phyloP scores from a whole-genome alignment of 2,797 vertebrate species.

The Myotis myotis region DNA sequence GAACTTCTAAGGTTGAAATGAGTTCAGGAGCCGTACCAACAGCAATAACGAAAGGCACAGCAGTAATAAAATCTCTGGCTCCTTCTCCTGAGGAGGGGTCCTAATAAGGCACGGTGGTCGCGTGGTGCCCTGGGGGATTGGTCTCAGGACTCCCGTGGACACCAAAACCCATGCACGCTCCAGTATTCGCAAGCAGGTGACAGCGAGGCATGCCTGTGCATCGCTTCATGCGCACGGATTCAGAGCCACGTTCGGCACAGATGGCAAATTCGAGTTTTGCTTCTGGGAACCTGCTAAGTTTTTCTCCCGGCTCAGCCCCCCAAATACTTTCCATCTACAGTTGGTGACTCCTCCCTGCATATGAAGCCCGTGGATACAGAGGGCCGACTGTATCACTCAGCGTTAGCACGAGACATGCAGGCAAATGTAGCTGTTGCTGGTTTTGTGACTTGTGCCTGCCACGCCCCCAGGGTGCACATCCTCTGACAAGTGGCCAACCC shows the following conservation, averaged over 20 bases:
- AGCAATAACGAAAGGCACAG: not conserved
- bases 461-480: not conserved
- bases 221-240: not conserved
- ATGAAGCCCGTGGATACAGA: not conserved
- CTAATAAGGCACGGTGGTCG: not conserved
- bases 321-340: not conserved
- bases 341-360: not conserved
- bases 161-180: not conserved
- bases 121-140: not conserved
- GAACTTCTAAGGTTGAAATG: not conserved
- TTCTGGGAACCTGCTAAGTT: not conserved
- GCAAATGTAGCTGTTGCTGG: not conserved
- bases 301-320: not conserved
- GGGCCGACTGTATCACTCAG: not conserved
- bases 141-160: not conserved
- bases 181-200: not conserved
- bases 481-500: not conserved
- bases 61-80: not conserved
- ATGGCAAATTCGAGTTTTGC: not conserved
- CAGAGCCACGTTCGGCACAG: not conserved
- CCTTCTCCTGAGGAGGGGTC: not conserved
- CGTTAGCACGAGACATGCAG: accelerated
- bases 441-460: not conserved
- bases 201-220: not conserved
- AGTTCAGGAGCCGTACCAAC: not conserved